Evolutionary conservation across 2,113 vertebrate species (phyloP).

Genomic region (Perccottus glenii): DNA sequence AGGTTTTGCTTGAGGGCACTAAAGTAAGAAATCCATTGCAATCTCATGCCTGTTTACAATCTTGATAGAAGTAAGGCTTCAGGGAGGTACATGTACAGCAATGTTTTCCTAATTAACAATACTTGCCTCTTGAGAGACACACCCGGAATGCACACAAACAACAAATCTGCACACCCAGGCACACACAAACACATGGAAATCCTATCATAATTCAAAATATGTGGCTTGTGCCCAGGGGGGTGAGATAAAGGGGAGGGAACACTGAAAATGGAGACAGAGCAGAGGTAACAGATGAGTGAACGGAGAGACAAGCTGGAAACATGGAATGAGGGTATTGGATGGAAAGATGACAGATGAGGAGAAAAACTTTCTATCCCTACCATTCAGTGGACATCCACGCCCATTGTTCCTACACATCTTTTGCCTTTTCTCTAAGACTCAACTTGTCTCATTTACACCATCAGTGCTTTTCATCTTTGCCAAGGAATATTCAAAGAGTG

Average conservation of each 20-base stretch:
- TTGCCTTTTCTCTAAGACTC: background rate
- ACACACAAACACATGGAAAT: slow-evolving; percentile 29
- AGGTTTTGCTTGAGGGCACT: slow-evolving; percentile 1
- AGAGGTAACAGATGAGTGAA: slow-evolving; percentile 46
- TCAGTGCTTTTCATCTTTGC: background rate
- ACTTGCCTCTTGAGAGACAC: slow-evolving; percentile 14
- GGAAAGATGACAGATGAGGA: slow-evolving; percentile 7
- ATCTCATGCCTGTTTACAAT: slow-evolving; percentile 13
- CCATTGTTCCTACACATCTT: background rate
- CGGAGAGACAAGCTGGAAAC: slow-evolving; percentile 7
- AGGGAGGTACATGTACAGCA: slow-evolving; percentile 3
- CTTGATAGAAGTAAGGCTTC: slow-evolving; percentile 1
- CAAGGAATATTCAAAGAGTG: background rate
- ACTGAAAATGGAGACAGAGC: slow-evolving; percentile 44
- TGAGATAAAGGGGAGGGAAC: slow-evolving; percentile 38
- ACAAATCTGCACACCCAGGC: background rate
- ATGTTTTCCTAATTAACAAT: slow-evolving; percentile 26
- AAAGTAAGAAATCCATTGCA: slow-evolving; percentile 27
- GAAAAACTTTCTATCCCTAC: background rate
- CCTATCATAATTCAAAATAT: slow-evolving; percentile 24
- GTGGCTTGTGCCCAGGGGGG: slow-evolving; percentile 21
- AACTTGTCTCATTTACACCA: background rate
- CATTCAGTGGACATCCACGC: slow-evolving; percentile 11
- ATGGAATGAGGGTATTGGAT: background rate
- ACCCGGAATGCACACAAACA: slow-evolving; percentile 1